Conservation (phyloP, 2,888 invertebrate genomes). For the Macrosiphum euphorbiae region DNA sequence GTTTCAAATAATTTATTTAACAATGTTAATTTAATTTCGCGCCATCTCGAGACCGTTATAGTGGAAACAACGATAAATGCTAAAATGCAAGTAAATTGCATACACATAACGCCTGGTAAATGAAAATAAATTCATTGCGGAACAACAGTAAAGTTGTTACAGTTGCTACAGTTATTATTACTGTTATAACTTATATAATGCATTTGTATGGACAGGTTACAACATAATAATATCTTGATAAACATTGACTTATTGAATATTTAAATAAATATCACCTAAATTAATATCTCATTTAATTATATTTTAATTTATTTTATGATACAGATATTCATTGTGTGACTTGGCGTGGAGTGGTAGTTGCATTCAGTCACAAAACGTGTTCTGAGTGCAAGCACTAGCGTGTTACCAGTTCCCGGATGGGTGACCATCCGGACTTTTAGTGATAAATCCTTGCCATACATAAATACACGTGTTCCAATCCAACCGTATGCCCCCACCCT, state of each 20-base stretch:
- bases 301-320: too few relatives aligned
- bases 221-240: background rate
- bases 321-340: too few relatives aligned
- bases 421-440: too few relatives aligned
- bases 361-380: too few relatives aligned
- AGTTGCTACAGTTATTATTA: too few relatives aligned
- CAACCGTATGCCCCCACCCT: too few relatives aligned
- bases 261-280: background rate
- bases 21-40: background rate
- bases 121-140: background rate
- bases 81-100: slow-evolving; percentile 31
- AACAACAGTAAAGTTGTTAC: background rate
- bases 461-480: too few relatives aligned
- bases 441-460: too few relatives aligned
- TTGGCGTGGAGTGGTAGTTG: too few relatives aligned
- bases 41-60: background rate
- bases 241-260: background rate
- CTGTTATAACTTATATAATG: background rate
- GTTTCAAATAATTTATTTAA: background rate
- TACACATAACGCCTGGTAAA: slow-evolving; percentile 36
- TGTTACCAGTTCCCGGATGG: too few relatives aligned
- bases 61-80: background rate
- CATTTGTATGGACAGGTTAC: background rate
- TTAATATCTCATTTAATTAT: too few relatives aligned
- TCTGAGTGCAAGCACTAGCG: too few relatives aligned